Conservation (phyloP, 2,113 vertebrate species). For the Aepyceros melampus region DNA sequence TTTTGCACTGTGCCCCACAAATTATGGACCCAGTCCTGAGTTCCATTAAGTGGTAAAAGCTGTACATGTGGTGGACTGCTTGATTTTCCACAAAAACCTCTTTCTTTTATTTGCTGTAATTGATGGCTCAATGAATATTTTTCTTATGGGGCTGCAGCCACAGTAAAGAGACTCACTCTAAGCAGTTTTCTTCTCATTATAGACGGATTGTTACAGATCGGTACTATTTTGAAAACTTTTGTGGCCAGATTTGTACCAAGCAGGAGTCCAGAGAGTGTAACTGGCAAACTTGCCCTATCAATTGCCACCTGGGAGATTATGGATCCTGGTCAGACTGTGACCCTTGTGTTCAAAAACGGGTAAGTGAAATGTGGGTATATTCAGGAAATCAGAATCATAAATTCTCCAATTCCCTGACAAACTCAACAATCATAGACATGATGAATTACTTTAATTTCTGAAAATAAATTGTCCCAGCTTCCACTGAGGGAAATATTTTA, state of each 20-base stretch:
- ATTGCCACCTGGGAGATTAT: constrained; percentile 88
- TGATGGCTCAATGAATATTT: not conserved
- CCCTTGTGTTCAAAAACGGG: constrained; percentile 89
- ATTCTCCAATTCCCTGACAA: not conserved
- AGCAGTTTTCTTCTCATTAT: constrained; percentile 18
- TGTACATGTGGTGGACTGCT: not conserved
- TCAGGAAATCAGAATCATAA: not conserved
- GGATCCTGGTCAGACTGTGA: constrained; percentile 92
- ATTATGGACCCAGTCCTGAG: not conserved
- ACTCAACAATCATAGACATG: not conserved
- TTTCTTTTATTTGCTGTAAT: not conserved
- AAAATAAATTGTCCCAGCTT: constrained; percentile 19
- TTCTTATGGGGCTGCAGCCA: not conserved
- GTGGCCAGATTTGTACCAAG: constrained; percentile 80
- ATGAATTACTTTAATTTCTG: not conserved
- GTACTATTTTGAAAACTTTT: constrained; percentile 85
- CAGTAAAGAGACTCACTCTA: not conserved
- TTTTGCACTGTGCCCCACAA: not conserved
- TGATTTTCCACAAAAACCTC: not conserved
- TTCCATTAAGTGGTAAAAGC: not conserved
- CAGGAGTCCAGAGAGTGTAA: constrained; percentile 85
- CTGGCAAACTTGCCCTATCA: constrained; percentile 86
- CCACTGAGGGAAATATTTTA: not conserved
- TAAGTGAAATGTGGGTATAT: constrained; percentile 35
- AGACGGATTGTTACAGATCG: constrained; percentile 81